A percentile compares a stretch with the other conserved stretches of the same genome.
Evolutionary conservation across 2,797 vertebrate species (phyloP).

Genomic region (Parambassis ranga): DNA sequence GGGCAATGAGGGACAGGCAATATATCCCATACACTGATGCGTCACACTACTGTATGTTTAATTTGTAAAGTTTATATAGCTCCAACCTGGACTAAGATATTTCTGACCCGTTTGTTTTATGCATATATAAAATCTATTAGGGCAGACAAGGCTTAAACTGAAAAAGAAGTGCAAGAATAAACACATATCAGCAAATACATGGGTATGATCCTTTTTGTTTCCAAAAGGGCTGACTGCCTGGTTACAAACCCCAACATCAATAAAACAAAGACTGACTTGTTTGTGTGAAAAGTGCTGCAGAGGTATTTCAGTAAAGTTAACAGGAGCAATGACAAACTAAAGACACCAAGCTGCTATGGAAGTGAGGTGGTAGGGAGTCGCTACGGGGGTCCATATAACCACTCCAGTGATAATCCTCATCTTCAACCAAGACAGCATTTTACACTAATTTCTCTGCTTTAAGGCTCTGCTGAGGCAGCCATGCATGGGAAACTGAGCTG

Average conservation of each 20-base stretch:
- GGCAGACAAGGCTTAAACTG: too few species aligned
- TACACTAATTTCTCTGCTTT: conserved; percentile 58
- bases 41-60: too few species aligned
- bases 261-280: neutral
- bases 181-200: neutral
- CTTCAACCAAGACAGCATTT: conserved; percentile 55
- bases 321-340: conserved; percentile 10
- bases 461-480: conserved; percentile 45
- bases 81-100: too few species aligned
- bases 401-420: conserved; percentile 51
- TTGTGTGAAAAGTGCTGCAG: neutral
- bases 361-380: conserved; percentile 42
- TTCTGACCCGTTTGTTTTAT: neutral
- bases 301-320: neutral
- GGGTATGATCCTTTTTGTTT: neutral
- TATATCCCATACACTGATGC: too few species aligned
- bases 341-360: conserved; percentile 15
- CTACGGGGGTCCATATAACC: conserved; percentile 34
- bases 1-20: too few species aligned
- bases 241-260: conserved; percentile 12
- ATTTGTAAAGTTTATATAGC: too few species aligned
- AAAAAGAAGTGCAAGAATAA: neutral
- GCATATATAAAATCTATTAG: neutral
- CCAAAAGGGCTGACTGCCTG: neutral
- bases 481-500: conserved; percentile 61